These are phyloP conservation scores for Caiman crocodilus DNA, from an alignment of 2,797 vertebrate genomes.

Conservation along the genomic window DNA sequence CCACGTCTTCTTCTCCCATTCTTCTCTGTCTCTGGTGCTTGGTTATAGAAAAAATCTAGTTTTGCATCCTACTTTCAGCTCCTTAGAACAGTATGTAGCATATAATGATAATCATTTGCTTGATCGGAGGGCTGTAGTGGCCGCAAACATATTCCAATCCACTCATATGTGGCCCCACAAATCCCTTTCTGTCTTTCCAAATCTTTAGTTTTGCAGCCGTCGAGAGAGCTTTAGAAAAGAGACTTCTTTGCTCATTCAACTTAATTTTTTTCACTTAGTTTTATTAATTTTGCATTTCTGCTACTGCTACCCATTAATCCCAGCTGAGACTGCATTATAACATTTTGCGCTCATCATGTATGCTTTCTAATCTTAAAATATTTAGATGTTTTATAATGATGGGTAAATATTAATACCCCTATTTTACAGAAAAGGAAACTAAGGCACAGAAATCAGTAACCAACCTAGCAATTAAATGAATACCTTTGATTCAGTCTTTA, in stretches of 20 bases:
- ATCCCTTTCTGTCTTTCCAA: not conserved
- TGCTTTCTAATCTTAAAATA: not conserved
- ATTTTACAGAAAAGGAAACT: not conserved
- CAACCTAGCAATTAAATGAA: not conserved
- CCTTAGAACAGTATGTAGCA: not conserved
- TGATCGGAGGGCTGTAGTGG: slow-evolving; percentile 1
- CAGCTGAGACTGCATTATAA: not conserved
- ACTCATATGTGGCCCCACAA: not conserved
- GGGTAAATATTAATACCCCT: not conserved
- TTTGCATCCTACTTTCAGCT: slow-evolving; percentile 3
- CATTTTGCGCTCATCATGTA: not conserved
- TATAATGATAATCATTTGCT: not conserved
- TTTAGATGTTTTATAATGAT: not conserved
- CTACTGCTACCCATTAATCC: not conserved
- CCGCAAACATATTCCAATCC: not conserved
- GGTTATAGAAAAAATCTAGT: not conserved
- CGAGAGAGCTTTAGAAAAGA: not conserved
- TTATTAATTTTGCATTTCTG: not conserved
- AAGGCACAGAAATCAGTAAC: not conserved
- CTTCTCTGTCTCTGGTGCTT: not conserved
- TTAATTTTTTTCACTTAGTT: slow-evolving; percentile 1
- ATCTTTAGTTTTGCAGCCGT: slow-evolving; percentile 11
- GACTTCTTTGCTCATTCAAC: not conserved
- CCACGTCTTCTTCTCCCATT: not conserved
- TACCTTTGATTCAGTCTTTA: not conserved